Evolutionary conservation across 2,888 invertebrate genomes (phyloP), one percentile per base, ranked within the genome.

Genomic region (Drosophila seclusa): DNA sequence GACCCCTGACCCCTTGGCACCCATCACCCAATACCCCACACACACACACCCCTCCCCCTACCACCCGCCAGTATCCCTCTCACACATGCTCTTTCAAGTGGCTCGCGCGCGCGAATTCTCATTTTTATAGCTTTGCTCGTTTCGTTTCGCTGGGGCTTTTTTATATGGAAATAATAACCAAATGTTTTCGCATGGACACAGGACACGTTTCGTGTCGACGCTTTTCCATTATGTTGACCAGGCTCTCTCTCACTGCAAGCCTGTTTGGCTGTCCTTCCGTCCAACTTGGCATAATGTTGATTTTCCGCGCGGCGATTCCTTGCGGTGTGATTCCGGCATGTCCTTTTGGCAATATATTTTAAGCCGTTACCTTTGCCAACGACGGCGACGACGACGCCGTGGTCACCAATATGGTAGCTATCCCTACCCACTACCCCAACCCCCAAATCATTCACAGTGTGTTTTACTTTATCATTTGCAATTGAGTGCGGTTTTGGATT

Each of bases 271-370:
- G 34, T 34, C 73, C 68, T 70, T 63, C 66, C 67, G 73, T 69
- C 68, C 76, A 73, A 79, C 78, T 64, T 79, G 76, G 90, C 89
- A 91, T 91, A 91, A 91, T 91, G 91, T 89, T 90, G 90, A 91
- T 91, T 91, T 82, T 78, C 80, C 80, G 76, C 78, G 80, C 79
- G 76, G 80, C 87, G 91, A 92, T 90, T 92, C 92, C 92, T 92
- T 89, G 90, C 89, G 92, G 92, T 92, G 92, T 90, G 91, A 91
- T 92, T 92, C 91, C 82, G 82, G 79, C 80, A 72, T 90, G 78
- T 87, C 86, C 87, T 86, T 89, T 83, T 68, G 84, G 67, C 88
- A 76, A 87, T 89, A 87, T 87, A 87, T 87, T 87, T 87, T 76
- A 80, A 85, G 83, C 89, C 85, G 80, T 83, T 87, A 85, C 89